Evolutionary conservation across 1,140 invertebrate genomes (phyloP), one percentile per base, ranked within the genome.

Genomic region (Hylyphantes graminicola): DNA sequence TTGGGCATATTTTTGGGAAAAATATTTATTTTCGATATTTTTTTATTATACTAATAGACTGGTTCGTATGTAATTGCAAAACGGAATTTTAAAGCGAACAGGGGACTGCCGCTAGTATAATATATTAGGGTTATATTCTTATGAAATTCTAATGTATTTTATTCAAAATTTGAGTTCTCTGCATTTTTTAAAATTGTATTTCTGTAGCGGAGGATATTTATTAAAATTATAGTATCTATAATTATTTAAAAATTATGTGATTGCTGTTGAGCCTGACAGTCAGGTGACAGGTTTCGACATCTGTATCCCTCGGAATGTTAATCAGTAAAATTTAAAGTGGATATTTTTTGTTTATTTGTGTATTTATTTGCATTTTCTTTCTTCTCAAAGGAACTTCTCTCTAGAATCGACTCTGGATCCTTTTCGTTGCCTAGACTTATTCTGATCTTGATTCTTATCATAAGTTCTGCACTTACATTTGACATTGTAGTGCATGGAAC

Each of bases 371-470:
- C 63, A 15, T 72, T 13, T 63, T 53, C 35, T 50, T 70, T 76
- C 13, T 72, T 59, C 6, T 13, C 19, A 57, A 57, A 86, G 86
- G 86, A 86, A 61, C n/a, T 86, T 11, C 75, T 86, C 50, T 50
- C 61, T 10, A 86, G 85, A 21, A 17, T 86, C 19, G 85, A 54
- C 64, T 21, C 76, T 61, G 51, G 67, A 7, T 50, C 12, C 11
- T 79, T 85, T 75, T 85, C 82, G 19, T 86, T 82, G 86, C 50
- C 68, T 59, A 61, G 73, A 12, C 11, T 86, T 11, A 17, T 85
- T 48, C 13, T 78, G 0, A 9, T 79, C 15, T 35, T 85, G 10
- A 73, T 86, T 17, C 21, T 85, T 17, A 55, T 67, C 7, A 11
- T 86, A 10, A 35, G 64, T 10, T 35, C 21, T 7, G 6, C 75